Base-by-base conservation (phyloP, 2,888 invertebrate genomes). In the Luffia ferchaultella region DNA sequence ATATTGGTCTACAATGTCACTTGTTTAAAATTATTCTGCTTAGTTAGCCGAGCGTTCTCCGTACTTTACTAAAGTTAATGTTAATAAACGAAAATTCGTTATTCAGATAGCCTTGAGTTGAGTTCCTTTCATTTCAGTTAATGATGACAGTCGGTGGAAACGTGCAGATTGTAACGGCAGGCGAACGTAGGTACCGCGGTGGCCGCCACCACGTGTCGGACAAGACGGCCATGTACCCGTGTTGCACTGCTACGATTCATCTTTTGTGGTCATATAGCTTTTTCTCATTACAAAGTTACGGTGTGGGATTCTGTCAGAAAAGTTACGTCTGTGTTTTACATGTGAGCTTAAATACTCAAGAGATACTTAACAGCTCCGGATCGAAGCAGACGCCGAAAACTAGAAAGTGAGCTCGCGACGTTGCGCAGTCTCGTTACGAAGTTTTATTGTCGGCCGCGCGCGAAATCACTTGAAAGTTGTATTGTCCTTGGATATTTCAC, bases 381-480 rank as follows among this genome's bases (percentile, higher is more conserved):
- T 42, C 17, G 16, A 5, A n/a, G 43, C n/a, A 5, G 3, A n/a
- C 43, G 3, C 74, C 73, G 76, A 76, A 76, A 76, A 76, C 75
- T 74, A 76, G 78, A 79, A 79, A 48, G 51, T 44, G 30, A 80
- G 79, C 73, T 74, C 65, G 64, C 64, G 78, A 76, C 73, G 79
- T 82, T 80, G 83, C 83, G 79, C 79, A 79, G 76, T 66, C 76
- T 70, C 67, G 69, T 78, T 77, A 77, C 80, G 76, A 76, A 80
- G 80, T 82, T 83, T 83, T 80, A 79, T 76, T 76, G 79, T 78
- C 76, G 77, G 76, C 74, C 67, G 77, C 76, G 77, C 79, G 79
- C 79, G 83, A 83, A 82, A 82, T 83, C 80, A 77, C 76, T 83
- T 76, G 83, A 83, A 83, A 82, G 82, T 82, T 76, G 76, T 74